A percentile compares a stretch with the other conserved stretches of the same genome.
Conservation (phyloP, 2,797 vertebrate species). For the Chloroceryle inda region DNA sequence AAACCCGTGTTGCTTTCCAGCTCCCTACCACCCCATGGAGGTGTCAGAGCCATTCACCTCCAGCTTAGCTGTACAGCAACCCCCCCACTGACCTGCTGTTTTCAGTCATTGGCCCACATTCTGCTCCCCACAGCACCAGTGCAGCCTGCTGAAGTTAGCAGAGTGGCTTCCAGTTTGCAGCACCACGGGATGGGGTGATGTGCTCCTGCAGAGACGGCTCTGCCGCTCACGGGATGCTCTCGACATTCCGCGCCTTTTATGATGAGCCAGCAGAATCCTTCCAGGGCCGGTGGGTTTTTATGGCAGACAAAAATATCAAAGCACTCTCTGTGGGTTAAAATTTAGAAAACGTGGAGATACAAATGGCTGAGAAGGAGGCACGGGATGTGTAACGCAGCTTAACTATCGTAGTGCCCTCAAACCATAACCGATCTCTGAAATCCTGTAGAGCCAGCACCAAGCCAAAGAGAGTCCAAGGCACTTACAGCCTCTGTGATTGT, state of each 20-base stretch:
- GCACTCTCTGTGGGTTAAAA: background rate
- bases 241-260: constrained; percentile 1
- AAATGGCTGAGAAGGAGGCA: background rate
- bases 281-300: background rate
- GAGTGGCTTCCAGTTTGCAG: background rate
- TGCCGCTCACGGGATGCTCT: background rate
- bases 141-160: background rate
- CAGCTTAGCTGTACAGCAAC: background rate
- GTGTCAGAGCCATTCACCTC: fast-evolving
- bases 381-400: background rate
- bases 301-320: constrained; percentile 22
- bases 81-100: fast-evolving
- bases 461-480: background rate
- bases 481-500: background rate
- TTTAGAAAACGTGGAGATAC: background rate
- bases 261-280: background rate
- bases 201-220: background rate
- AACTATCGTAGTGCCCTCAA: background rate
- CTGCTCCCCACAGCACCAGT: background rate
- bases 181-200: fast-evolving
- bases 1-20: background rate
- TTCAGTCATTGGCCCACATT: background rate
- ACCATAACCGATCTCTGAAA: background rate
- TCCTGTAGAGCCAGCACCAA: background rate
- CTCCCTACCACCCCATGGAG: fast-evolving